Evolutionary conservation across 2,797 vertebrate genomes (phyloP), one percentile per base, ranked within the genome.

Genomic region (Odontamblyopus rebecca): DNA sequence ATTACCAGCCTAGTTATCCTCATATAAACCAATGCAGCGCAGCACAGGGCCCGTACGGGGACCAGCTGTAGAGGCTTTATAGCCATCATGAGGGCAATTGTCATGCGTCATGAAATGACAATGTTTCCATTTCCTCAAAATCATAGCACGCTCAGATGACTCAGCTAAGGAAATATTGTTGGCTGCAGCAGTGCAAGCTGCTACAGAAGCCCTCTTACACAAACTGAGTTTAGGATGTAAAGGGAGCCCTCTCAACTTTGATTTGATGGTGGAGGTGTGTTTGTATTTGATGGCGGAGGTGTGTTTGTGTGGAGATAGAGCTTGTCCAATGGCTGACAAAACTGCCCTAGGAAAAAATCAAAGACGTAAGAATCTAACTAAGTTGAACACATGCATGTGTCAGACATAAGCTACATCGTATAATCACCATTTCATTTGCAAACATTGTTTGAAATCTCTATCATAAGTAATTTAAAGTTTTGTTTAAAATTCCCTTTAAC

Each of bases 1-100:
- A 90, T 93, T 92, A 93, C 88, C 83, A 90, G 83, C 81, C 87
- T 82, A 89, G 89, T 91, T 93, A 91, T 89, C 85, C 89, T 91
- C 89, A 74, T 83, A 89, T 92, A 92, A 92, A 92, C 90, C 85
- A 88, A 91, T 75, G 91, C 86, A 85, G 90, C 83, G 82, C 80
- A 84, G 81, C 87, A 74, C 76, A 67, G 84, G 82, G 67, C 83
- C 84, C 87, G 80, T 89, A 89, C 82, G 74, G 84, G 82, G 85
- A 92, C 86, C 91, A 92, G 89, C 90, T 91, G 89, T 71, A 79
- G 81, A 82, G 79, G 67, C 77, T 88, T 91, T 84, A 91, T 48
- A 85, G 83, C 79, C 69, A n/a, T 70, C 82, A 68, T 78, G 81
- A 86, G 86, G 79, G 81, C 78, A 73, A 73, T 90, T 85, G 86